Evolutionary conservation across 2,113 vertebrate genomes (phyloP), one percentile per base, ranked within the genome.

Genomic region (Oncorhynchus keta): DNA sequence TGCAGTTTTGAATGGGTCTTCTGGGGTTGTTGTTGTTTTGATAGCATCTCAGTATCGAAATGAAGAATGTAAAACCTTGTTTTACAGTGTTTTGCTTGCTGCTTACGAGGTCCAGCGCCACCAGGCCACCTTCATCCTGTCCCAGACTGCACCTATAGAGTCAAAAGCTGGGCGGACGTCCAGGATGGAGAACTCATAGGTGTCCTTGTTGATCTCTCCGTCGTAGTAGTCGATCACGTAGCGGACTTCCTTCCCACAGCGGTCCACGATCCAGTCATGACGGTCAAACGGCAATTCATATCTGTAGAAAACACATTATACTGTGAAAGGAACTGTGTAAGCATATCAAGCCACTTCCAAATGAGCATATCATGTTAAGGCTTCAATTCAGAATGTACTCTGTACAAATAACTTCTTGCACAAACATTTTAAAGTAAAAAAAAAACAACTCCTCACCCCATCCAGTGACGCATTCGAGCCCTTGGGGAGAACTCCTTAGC

Each of bases 181-280:
- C 89, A 99, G 90, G 85, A 95, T 92, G 48, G 96, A 96, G 92
- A 99, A 99, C 86, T 96, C 93, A 87, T 96, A 97, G 2, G 81
- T 91, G 76, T 95, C 89, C 70, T 93, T 89, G 87, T 95, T 90
- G 73, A 99, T 90, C 8, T 95, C 93, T 0, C 97, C 96, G 1
- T 99, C 97, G 0, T 99, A 99, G 91, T 99, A 99, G 86, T 99
- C 97, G 2, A 99, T 99, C 24, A 99, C 76, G 0, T 99, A 98
- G 1, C 97, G 93, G 39, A 99, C 97, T 75, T 99, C 95, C 48
- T 89, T 96, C 66, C 97, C 97, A 18, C 97, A 99, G 1, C 97
- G 96, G 87, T 98, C 93, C 3, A 99, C 59, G 49, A 99, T 95
- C 97, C 97, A 99, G 45, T 99, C 97, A 0, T 99, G 97, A 9